Evolutionary conservation across 37 sponge, comb jelly and placozoan genomes (phyloP).

Genomic region (Tethya wilhelma): DNA sequence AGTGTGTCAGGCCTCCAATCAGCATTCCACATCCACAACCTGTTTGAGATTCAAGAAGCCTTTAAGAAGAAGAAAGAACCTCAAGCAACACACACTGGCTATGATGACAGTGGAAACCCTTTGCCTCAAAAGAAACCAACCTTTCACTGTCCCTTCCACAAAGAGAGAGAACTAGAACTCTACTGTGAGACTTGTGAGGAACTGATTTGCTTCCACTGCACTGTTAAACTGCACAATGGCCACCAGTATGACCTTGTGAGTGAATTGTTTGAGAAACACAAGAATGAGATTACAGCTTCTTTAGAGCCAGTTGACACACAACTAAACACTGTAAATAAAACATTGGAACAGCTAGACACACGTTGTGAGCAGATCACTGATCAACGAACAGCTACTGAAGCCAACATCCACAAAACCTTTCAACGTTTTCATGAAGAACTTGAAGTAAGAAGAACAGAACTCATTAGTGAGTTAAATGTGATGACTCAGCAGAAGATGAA

Average conservation of each 20-base stretch:
- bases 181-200: constrained; percentile 55
- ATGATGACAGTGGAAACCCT: not conserved
- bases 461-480: not conserved
- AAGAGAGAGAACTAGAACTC: constrained; percentile 20
- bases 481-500: constrained; percentile 30
- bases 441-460: constrained; percentile 20
- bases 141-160: constrained; percentile 19
- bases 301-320: constrained; percentile 16
- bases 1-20: constrained; percentile 57
- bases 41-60: constrained; percentile 40
- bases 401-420: not conserved
- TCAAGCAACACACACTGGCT: not conserved
- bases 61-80: constrained; percentile 17
- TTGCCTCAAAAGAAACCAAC: not conserved
- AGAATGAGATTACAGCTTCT: not conserved
- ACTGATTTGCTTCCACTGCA: constrained; percentile 49
- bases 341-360: constrained; percentile 16
- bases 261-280: constrained; percentile 26
- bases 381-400: constrained; percentile 16
- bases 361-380: not conserved
- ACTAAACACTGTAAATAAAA: constrained; percentile 19
- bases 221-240: constrained; percentile 12
- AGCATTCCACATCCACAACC: constrained; percentile 69
- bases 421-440: constrained; percentile 21
- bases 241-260: constrained; percentile 33